Conservation (phyloP, 2,797 vertebrate genomes). For the Notamacropus eugenii region DNA sequence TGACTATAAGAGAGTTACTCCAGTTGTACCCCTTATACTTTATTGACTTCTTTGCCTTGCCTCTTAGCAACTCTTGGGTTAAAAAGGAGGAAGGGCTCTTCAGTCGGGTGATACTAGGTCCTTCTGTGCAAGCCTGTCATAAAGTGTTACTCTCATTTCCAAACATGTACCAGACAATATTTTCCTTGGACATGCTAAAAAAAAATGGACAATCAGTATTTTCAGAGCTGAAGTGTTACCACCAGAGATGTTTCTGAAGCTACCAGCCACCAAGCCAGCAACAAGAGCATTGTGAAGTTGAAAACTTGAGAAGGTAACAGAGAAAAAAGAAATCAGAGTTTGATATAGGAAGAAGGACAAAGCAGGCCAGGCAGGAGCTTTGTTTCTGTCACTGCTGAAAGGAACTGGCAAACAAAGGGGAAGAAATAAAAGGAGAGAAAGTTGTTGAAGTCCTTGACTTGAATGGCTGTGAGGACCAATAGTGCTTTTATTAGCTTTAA, state of each 20-base stretch:
- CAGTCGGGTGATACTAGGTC: not conserved
- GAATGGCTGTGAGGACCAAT: not conserved
- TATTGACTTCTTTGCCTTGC: not conserved
- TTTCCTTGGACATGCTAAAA: conserved; percentile 63
- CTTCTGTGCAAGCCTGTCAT: not conserved
- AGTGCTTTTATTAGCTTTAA: not conserved
- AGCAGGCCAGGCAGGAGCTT: not conserved
- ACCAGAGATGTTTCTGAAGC: rapidly evolving
- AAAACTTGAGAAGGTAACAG: not conserved
- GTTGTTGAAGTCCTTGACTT: not conserved
- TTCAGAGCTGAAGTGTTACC: not conserved
- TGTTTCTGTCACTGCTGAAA: not conserved
- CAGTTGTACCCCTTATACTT: not conserved
- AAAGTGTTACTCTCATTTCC: not conserved
- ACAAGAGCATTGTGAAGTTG: not conserved
- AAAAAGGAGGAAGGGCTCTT: not conserved
- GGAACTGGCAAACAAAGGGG: not conserved
- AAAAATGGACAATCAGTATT: not conserved
- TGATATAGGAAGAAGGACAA: not conserved
- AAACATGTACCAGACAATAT: not conserved
- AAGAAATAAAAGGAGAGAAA: not conserved
- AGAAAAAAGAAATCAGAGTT: not conserved
- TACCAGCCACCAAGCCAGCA: conserved; percentile 23
- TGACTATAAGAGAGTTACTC: not conserved
- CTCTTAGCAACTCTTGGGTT: not conserved